phyloP scores from a whole-genome alignment of 2,113 vertebrate species.

The Chaetops frenatus region DNA sequence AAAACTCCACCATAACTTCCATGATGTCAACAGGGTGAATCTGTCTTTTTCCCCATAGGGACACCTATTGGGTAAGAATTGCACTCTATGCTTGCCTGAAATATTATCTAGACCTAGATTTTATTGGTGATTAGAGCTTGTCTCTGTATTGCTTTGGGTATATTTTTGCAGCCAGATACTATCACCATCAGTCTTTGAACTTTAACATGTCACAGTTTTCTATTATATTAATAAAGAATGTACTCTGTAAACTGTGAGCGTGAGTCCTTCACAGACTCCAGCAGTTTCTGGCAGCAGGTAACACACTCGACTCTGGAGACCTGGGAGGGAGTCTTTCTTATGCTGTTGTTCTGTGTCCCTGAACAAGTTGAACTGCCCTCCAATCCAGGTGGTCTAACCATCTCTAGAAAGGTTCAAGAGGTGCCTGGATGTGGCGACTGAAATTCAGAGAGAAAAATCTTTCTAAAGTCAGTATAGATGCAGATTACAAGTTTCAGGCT shows the following conservation, averaged over 20 bases:
- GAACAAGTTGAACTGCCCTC: background rate
- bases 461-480: background rate
- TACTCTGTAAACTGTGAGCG: background rate
- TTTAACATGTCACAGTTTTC: background rate
- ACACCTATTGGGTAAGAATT: background rate
- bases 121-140: background rate
- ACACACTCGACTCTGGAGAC: fast-evolving
- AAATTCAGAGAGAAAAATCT: background rate
- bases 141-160: background rate
- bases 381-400: background rate
- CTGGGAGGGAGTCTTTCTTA: fast-evolving
- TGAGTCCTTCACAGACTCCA: background rate
- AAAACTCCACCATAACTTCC: background rate
- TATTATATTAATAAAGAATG: background rate
- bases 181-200: background rate
- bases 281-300: background rate
- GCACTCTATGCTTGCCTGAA: background rate
- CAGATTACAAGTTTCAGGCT: background rate
- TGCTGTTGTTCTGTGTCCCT: too few relatives aligned
- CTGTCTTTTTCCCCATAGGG: background rate
- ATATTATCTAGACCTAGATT: background rate
- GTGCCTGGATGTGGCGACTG: background rate
- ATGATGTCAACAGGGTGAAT: background rate
- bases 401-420: background rate
- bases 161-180: background rate